phyloP scores from a whole-genome alignment of 1,140 invertebrate genomes.

The Diorhabda elongata region DNA sequence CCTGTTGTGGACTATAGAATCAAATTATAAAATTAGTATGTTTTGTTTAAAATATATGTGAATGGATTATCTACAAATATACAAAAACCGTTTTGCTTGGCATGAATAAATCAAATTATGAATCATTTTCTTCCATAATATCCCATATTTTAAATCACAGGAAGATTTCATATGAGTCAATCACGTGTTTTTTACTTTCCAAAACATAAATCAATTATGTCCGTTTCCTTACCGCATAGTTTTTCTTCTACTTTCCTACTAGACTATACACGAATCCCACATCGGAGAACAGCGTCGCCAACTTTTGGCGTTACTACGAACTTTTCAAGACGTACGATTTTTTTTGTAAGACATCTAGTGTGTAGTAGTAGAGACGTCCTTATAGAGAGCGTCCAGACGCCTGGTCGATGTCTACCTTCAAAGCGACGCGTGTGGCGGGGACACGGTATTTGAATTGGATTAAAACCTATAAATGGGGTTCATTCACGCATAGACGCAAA shows the following conservation, averaged over 20 bases:
- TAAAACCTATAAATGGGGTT: not conserved
- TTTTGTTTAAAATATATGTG: no score
- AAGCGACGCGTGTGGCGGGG: conserved; percentile 12
- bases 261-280: conserved; percentile 7
- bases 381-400: conserved; percentile 13
- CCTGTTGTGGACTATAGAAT: no score
- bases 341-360: conserved; percentile 43
- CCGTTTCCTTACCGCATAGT: not conserved
- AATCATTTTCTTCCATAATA: no score
- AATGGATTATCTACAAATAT: no score
- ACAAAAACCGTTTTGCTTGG: no score
- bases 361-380: conserved; percentile 36
- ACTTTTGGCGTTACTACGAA: conserved; percentile 35
- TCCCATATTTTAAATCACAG: no score
- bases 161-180: no score
- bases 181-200: no score
- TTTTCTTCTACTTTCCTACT: not conserved
- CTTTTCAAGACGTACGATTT: conserved; percentile 31
- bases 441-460: conserved; percentile 6
- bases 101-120: no score
- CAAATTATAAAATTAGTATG: no score
- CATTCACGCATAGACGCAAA: no score
- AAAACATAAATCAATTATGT: no score
- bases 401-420: conserved; percentile 1
- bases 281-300: conserved; percentile 35